A percentile compares a stretch with the other conserved stretches of the same genome.
Conservation (phyloP, 2,797 vertebrate species). For the Hirundo rustica region DNA sequence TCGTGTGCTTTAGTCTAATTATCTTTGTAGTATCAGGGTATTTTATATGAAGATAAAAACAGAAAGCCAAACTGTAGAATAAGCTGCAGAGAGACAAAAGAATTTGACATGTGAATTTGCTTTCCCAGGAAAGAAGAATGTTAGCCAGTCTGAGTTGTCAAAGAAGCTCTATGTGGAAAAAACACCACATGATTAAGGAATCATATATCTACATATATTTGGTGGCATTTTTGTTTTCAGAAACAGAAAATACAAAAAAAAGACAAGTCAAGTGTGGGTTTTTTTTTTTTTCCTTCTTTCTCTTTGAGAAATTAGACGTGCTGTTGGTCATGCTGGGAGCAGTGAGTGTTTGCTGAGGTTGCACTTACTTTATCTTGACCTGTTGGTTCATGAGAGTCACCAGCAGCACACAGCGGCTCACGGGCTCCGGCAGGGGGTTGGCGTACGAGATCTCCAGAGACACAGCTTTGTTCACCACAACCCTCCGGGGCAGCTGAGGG, state of each 20-base stretch:
- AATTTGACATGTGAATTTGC: background rate
- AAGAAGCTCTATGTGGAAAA: background rate
- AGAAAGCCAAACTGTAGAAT: background rate
- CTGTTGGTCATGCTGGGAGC: background rate
- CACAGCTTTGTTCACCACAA: slow-evolving; percentile 53
- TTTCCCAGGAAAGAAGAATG: background rate
- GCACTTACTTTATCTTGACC: slow-evolving; percentile 78
- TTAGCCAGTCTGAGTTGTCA: background rate
- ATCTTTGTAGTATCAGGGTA: background rate
- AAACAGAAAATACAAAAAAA: background rate
- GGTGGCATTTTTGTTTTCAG: background rate
- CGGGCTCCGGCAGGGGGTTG: slow-evolving; percentile 75
- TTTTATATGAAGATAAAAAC: background rate
- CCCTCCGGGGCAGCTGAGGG: slow-evolving; percentile 55
- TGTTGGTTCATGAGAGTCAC: slow-evolving; percentile 74
- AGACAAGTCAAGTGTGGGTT: background rate
- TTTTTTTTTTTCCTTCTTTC: background rate
- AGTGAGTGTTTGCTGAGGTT: background rate
- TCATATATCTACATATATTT: too few relatives aligned
- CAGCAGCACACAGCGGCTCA: slow-evolving; percentile 71
- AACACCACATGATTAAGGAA: background rate
- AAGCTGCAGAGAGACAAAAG: background rate
- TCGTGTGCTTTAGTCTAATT: background rate
- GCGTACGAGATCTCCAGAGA: slow-evolving; percentile 73
- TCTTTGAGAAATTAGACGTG: background rate